A percentile compares a stretch with the other conserved stretches of the same genome.
phyloP scores from a whole-genome alignment of 2,797 vertebrate species.

The Capromys pilorides region DNA sequence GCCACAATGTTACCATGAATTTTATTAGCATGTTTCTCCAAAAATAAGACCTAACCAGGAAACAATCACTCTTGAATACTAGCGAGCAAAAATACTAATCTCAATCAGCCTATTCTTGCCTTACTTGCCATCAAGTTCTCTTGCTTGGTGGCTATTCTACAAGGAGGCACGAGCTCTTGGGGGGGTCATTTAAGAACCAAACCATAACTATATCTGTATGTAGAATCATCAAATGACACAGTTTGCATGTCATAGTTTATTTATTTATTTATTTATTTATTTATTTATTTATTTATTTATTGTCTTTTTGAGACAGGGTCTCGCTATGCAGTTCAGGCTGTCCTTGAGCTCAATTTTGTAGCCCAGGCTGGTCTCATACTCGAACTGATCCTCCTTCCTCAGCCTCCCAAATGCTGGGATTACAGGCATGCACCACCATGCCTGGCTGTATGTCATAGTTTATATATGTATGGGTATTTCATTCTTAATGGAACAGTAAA shows the following conservation, averaged over 20 bases:
- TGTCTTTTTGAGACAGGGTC: too few relatives aligned
- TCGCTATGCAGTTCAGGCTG: too few relatives aligned
- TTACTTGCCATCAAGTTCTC: neutral
- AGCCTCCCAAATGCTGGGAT: too few relatives aligned
- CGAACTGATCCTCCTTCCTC: too few relatives aligned
- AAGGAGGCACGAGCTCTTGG: neutral
- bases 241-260: slow-evolving; percentile 52
- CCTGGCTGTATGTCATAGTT: too few relatives aligned
- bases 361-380: too few relatives aligned
- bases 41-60: neutral
- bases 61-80: neutral
- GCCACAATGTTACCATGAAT: neutral
- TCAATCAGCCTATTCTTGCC: neutral
- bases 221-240: slow-evolving; percentile 23
- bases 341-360: too few relatives aligned
- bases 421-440: too few relatives aligned
- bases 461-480: neutral
- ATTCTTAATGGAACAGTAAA: slow-evolving; percentile 25
- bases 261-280: too few relatives aligned
- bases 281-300: too few relatives aligned
- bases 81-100: neutral
- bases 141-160: neutral
- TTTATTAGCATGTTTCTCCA: neutral
- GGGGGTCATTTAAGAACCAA: neutral
- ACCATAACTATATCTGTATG: neutral